Evolutionary conservation across 2,113 vertebrate species (phyloP), one percentile per base, ranked within the genome.

Genomic region (Erythrolamprus reginae): DNA sequence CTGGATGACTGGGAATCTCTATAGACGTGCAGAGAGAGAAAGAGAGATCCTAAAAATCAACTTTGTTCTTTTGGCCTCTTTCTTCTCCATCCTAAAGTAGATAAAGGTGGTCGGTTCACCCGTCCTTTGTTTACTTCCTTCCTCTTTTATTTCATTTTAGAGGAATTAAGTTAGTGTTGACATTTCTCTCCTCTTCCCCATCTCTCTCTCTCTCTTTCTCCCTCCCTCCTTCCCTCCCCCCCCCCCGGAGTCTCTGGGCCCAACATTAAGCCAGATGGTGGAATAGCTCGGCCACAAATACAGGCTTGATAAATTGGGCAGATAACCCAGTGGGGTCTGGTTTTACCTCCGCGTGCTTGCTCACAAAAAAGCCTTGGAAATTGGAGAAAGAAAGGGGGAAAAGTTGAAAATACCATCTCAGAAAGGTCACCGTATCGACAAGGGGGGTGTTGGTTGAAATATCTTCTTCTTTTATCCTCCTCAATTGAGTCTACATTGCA

Each of bases 131-230:
- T 95, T 95, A 95, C 94, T 96, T 93, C 90, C 89, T 95, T 94
- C 93, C 94, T 95, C 13, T 96, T 95, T 94, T 21, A 96, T 95
- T 96, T 95, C 92, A 95, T 94, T 96, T 95, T 84, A 90, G 92
- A 88, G 90, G 93, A 94, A 92, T 95, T 94, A 91, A 93, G 93
- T 91, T 96, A 94, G 92, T 95, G 96, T 95, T 94, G 95, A 96
- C 95, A 95, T 96, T 96, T 96, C 93, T 94, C 95, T 94, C 92
- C 93, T 92, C 52, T 93, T 88, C 92, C 92, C 50, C 93, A 77
- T 93, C 93, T 95, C 94, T 94, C 21, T 55, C 53, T 55, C 53
- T 55, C 5, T 55, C 19, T 55, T 17, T 93, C 93, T 95, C 94
- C 94, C 21, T 55, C 53, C 23, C 53, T 55, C 5, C 23, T n/a